These are phyloP conservation scores for Triops longicaudatus DNA, from an alignment of 1,140 invertebrate species.

Conservation along the genomic window DNA sequence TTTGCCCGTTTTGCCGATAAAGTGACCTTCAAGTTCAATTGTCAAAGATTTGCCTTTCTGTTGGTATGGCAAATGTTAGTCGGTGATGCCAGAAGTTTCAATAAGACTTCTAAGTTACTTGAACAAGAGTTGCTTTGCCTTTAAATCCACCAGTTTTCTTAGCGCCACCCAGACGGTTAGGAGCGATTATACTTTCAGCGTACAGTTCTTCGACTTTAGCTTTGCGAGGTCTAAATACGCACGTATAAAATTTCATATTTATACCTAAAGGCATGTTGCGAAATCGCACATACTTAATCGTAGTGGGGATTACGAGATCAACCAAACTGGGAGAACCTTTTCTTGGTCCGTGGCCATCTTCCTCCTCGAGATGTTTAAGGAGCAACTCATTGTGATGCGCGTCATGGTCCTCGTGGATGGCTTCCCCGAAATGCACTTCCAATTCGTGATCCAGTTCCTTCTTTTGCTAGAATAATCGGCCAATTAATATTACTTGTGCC, in stretches of 20 bases:
- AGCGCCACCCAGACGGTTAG: background rate
- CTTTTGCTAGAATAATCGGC: conserved; percentile 19
- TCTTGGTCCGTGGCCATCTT: conserved; percentile 26
- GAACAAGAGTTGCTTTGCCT: background rate
- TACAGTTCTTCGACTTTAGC: background rate
- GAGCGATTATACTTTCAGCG: background rate
- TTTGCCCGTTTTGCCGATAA: background rate
- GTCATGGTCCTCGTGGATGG: conserved; percentile 20
- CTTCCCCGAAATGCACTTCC: conserved; percentile 19
- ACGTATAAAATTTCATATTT: background rate
- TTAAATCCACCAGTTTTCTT: background rate
- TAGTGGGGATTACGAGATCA: background rate
- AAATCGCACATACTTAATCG: background rate
- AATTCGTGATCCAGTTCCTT: conserved; percentile 22
- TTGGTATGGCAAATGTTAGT: background rate
- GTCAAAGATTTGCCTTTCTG: conserved; percentile 16
- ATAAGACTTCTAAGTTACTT: background rate
- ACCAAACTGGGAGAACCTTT: conserved; percentile 12
- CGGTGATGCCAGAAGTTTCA: background rate
- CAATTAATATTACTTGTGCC: background rate
- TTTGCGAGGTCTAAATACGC: background rate
- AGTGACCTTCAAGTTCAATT: background rate
- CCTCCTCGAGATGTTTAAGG: conserved; percentile 26
- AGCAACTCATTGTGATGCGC: conserved; percentile 24
- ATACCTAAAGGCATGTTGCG: background rate